phyloP scores from a whole-genome alignment of 2,888 invertebrate genomes.

The Fragum fragum region DNA sequence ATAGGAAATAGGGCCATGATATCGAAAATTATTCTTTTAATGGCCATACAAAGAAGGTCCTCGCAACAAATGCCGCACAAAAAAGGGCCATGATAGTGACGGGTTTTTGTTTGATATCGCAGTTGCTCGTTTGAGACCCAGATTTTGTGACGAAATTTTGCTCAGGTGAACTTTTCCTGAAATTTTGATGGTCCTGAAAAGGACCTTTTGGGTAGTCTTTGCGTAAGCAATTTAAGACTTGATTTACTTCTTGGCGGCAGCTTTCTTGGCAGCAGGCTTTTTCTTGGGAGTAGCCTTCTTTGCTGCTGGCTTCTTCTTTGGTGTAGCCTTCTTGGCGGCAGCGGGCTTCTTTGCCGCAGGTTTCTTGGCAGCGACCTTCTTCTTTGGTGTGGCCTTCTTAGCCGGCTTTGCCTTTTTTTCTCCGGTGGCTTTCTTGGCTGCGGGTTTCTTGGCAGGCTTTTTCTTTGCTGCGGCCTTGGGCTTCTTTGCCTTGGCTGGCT shows the following conservation, averaged over 20 bases:
- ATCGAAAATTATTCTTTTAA: too few relatives aligned
- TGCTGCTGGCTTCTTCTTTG: constrained; percentile 56
- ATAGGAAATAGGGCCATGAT: too few relatives aligned
- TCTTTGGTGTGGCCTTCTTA: constrained; percentile 61
- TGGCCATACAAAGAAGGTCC: too few relatives aligned
- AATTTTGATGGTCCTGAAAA: too few relatives aligned
- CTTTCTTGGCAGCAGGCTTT: constrained; percentile 59
- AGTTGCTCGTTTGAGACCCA: too few relatives aligned
- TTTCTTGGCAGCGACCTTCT: constrained; percentile 42
- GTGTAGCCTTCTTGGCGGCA: constrained; percentile 58
- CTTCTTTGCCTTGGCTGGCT: constrained; percentile 61
- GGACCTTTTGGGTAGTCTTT: too few relatives aligned
- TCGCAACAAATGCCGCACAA: too few relatives aligned
- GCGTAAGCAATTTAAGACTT: too few relatives aligned
- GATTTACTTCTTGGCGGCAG: constrained; percentile 69
- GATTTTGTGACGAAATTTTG: too few relatives aligned
- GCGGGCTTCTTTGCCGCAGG: constrained; percentile 68
- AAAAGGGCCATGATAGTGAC: too few relatives aligned
- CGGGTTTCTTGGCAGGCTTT: constrained; percentile 33
- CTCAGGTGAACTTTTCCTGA: too few relatives aligned
- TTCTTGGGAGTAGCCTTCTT: constrained; percentile 67
- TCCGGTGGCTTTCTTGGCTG: constrained; percentile 33
- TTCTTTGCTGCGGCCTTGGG: constrained; percentile 45
- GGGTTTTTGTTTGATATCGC: too few relatives aligned
- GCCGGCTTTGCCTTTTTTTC: constrained; percentile 65